Evolutionary conservation across 2,113 vertebrate species (phyloP), one percentile per base, ranked within the genome.

Genomic region (Pachypanchax playfairii): DNA sequence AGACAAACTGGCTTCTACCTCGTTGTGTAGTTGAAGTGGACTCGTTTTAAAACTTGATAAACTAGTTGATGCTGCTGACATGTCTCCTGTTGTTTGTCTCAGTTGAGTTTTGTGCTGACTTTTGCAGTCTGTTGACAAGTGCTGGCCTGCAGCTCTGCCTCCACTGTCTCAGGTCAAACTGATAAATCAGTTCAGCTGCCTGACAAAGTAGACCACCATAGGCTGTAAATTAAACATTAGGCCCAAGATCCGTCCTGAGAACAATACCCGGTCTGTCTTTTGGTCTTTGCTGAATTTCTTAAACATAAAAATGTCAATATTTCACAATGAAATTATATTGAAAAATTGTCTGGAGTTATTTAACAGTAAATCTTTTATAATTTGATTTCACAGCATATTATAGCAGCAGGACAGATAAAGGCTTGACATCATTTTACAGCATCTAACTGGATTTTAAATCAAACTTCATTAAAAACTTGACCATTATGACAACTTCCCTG

Each of bases 51-150:
- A 65, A 67, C 55, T 59, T 70, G 74, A 57, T 44, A 54, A 59
- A 78, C 67, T 41, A 57, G 65, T 70, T 44, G 49, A 12, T 31
- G 61, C 44, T 11, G 66, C 50, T 60, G 49, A 69, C 53, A 21
- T 46, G 46, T 68, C 57, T 59, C 71, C 18, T 67, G 33, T 36
- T 51, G 68, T 59, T 82, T 44, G 67, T 77, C 53, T 85, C 75
- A 42, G 65, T 54, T 41, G 50, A 50, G 57, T 64, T 81, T 79
- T 73, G 29, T 79, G 68, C 78, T 81, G 82, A 84, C 78, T 70
- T 29, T 44, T 70, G 75, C 75, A 60, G 21, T 57, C 44, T 57
- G 60, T 42, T 59, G 75, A 57, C 53, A 70, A 50, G 64, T 39
- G 51, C 65, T 69, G 75, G 69, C 65, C 75, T 26, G 60, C 56